A percentile compares a stretch with the other conserved stretches of the same genome.
Evolutionary conservation across 2,797 vertebrate genomes (phyloP).

Genomic region (Pagetopsis macropterus): DNA sequence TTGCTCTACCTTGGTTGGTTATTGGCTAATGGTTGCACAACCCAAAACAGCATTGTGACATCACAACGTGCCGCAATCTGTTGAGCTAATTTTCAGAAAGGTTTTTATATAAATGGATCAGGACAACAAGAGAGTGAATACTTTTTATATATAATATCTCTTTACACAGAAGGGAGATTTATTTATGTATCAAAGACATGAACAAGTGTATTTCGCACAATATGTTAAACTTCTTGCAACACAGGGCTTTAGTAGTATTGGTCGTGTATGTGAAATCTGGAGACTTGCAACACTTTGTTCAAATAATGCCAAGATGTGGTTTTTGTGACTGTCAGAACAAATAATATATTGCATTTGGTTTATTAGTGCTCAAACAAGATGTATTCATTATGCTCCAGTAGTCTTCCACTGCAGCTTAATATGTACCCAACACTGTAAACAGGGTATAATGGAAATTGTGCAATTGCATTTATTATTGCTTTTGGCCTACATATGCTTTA

Average conservation of each 20-base stretch:
- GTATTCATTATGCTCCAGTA: not conserved
- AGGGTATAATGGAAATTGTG: not conserved
- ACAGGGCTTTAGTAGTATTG: not conserved
- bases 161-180: no score
- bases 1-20: no score
- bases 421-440: not conserved
- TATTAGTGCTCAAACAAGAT: not conserved
- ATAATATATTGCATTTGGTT: not conserved
- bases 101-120: no score
- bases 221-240: not conserved
- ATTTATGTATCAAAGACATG: no score
- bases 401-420: not conserved
- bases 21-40: no score
- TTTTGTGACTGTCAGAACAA: not conserved
- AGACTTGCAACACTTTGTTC: not conserved
- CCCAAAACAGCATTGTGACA: no score
- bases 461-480: not conserved
- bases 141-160: no score
- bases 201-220: no score
- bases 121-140: no score
- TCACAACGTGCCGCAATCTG: no score
- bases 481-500: not conserved
- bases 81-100: no score
- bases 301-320: not conserved
- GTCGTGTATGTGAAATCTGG: not conserved